Base-by-base conservation (phyloP, 2,888 invertebrate genomes). In the Acrobasis consociella region DNA sequence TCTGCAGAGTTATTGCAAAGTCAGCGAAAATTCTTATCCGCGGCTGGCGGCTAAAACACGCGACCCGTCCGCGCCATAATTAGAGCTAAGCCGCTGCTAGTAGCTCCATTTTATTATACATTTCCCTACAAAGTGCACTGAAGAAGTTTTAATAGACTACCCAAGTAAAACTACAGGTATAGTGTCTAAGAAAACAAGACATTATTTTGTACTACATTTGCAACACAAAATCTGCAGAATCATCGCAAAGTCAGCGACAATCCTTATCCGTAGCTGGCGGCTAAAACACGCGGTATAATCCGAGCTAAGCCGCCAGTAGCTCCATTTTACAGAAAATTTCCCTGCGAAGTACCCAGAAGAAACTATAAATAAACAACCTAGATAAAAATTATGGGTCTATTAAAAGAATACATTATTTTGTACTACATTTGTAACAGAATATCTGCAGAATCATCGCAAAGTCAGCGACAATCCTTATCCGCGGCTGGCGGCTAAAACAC, bases 1-100 rank as follows among this genome's bases (percentile, higher is more conserved):
- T 17, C 17, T 13, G 7, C 5, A 9, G 31, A 46, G 49, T 17
- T 31, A 17, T 50, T 17, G 10, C 15, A 53, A 55, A 53, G 62
- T 59, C 63, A 59, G 22, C 59, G 62, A 60, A 38, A 46, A 52
- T 56, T 55, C 49, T 60, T 53, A 58, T 31, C 56, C 64, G 42
- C 56, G 49, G 50, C 58, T 38, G 56, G 51, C 60, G 64, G 60
- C 65, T 64, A 66, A 70, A 71, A 65, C 62, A 66, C 38, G 64
- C 63, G 62, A 62, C 73, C 71, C 70, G 65, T 65, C 69, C 68
- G 63, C 66, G 59, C 65, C 55, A 71, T 82, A 82, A 82, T 79
- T n/a, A n/a, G n/a, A 65, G 74, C 74, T 78, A 77, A 80, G 76
- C 77, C 74, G 66, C n/a, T n/a, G n/a, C n/a, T n/a, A n/a, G n/a